phyloP scores from a whole-genome alignment of 2,797 vertebrate genomes.

The Molothrus aeneus region DNA sequence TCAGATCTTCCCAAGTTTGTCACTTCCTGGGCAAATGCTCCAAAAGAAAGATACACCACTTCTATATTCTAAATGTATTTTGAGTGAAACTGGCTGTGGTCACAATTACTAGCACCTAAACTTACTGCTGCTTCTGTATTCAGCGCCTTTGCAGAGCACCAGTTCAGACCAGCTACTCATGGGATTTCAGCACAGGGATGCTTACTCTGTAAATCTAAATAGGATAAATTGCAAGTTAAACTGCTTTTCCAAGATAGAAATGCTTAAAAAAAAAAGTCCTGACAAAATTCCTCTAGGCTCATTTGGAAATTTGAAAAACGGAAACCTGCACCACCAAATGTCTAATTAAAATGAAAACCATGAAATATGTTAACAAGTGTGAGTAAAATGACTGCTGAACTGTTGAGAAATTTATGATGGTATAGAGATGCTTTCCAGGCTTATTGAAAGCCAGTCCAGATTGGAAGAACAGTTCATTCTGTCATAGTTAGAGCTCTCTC shows the following conservation, averaged over 20 bases:
- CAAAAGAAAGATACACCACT: neutral
- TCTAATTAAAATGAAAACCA: constrained; percentile 20
- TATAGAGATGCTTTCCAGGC: neutral
- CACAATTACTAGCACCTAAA: neutral
- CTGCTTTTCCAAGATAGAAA: neutral
- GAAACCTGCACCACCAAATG: neutral
- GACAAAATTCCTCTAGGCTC: neutral
- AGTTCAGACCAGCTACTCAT: neutral
- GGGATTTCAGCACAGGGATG: neutral
- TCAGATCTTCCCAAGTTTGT: neutral
- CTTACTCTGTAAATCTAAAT: neutral
- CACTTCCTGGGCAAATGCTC: neutral
- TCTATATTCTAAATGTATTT: neutral
- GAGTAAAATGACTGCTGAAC: neutral
- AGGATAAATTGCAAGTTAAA: neutral
- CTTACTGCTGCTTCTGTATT: neutral
- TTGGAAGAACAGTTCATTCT: neutral
- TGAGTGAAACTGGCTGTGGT: neutral
- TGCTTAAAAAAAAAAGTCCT: neutral
- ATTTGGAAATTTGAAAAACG: neutral
- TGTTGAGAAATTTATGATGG: neutral
- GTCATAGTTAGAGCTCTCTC: neutral
- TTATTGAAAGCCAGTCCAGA: neutral
- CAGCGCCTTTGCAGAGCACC: neutral
- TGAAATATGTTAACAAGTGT: neutral